Conservation (phyloP, 2,888 invertebrate species). For the Andrena flavipes region DNA sequence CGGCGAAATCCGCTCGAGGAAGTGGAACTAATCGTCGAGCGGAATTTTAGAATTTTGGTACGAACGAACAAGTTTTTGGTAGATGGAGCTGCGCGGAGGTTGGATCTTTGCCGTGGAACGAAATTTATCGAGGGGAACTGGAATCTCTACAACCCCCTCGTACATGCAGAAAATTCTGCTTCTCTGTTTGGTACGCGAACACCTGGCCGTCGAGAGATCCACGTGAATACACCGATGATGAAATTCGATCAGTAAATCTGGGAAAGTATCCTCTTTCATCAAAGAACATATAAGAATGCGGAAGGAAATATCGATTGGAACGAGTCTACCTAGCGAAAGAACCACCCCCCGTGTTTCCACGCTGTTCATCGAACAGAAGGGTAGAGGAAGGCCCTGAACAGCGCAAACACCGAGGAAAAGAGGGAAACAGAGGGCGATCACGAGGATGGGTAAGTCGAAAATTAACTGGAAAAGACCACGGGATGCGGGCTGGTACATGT, state of each 20-base stretch:
- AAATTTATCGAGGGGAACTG: too few relatives aligned
- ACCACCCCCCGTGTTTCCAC: neutral
- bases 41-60: neutral
- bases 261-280: neutral
- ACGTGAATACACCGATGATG: neutral
- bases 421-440: slow-evolving; percentile 22
- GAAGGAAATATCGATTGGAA: neutral
- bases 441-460: slow-evolving; percentile 40
- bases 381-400: neutral
- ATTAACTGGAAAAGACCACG: slow-evolving; percentile 57
- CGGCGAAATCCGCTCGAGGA: neutral
- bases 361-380: neutral
- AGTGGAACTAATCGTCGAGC: neutral
- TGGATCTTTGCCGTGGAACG: too few relatives aligned
- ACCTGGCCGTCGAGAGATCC: neutral
- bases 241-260: neutral
- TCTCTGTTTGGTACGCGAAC: neutral
- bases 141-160: too few relatives aligned
- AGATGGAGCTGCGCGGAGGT: too few relatives aligned
- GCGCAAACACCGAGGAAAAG: slow-evolving; percentile 6
- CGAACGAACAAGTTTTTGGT: too few relatives aligned
- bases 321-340: neutral
- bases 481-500: slow-evolving; percentile 11
- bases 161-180: too few relatives aligned
- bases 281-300: neutral